Base-by-base conservation (phyloP, 2,888 invertebrate species). In the Hirtodrosophila trivittata region DNA sequence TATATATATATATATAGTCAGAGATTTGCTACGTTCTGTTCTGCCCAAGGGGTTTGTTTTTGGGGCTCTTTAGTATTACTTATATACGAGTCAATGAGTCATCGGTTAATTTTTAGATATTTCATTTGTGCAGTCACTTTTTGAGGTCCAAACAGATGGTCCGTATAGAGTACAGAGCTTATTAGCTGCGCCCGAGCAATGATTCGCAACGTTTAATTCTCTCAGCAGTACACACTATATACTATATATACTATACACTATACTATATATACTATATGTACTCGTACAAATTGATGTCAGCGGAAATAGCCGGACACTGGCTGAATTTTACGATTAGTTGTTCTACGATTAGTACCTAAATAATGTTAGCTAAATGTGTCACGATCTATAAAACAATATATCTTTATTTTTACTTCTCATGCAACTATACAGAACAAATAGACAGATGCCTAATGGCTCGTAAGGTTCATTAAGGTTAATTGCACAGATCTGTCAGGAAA, bases 271-370 rank as follows among this genome's bases (percentile, higher is more conserved):
- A n/a, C n/a, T n/a, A n/a, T n/a, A n/a, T n/a, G n/a, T n/a, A n/a
- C n/a, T n/a, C n/a, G n/a, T n/a, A n/a, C n/a, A n/a, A 73, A 78
- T 80, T 83, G 66, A 80, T 80, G 80, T 74, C 83, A 83, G 64
- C 83, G 80, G 69, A 83, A 80, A 80, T 74, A 64, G 38, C 28
- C 47, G 41, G 28, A 35, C 52, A 41, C 51, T 59, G 62, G 62
- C 46, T 41, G 56, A n/a, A n/a, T n/a, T n/a, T n/a, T n/a, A n/a
- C n/a, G n/a, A n/a, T n/a, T n/a, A n/a, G n/a, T n/a, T n/a, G n/a
- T n/a, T 38, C 12, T 16, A 45, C 32, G 28, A 28, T 12, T 42
- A 12, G 7, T 10, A 12, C 7, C 16, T 21, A 51, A 39, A 25
- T 10, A 37, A 38, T 35, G 49, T 49, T 54, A 42, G 43, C 14